These are phyloP conservation scores for Notarius lentiginosus DNA, from an alignment of 2,113 vertebrate species.

Conservation along the genomic window DNA sequence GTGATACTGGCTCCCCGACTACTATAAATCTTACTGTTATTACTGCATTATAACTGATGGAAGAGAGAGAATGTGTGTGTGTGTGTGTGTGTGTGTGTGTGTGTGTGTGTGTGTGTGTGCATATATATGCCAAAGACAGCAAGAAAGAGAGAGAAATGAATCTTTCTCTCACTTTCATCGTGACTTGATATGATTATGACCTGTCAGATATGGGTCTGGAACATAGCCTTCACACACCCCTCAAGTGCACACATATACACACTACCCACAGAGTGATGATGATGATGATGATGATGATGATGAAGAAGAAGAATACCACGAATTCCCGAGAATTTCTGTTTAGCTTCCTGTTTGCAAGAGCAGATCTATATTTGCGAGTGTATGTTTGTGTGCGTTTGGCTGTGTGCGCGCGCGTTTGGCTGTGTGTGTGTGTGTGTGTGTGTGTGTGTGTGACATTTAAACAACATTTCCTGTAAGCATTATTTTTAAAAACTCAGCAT, in stretches of 20 bases:
- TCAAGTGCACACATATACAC: constrained; percentile 23
- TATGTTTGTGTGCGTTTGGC: not conserved
- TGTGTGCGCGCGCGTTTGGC: too few relatives aligned
- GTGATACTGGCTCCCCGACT: constrained; percentile 12
- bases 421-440: constrained; percentile 2
- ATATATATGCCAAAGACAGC: not conserved
- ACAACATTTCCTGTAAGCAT: not conserved
- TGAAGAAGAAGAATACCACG: not conserved
- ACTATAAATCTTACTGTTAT: constrained; percentile 43
- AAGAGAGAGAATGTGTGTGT: not conserved
- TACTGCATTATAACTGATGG: constrained; percentile 20
- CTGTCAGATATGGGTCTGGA: constrained; percentile 27
- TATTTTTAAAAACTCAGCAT: not conserved
- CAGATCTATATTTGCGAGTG: not conserved
- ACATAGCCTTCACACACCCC: constrained; percentile 27
- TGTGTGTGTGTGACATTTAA: not conserved
- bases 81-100: not conserved
- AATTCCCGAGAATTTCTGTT: not conserved
- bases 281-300: constrained; percentile 34
- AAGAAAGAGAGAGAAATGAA: constrained; percentile 12
- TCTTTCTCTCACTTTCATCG: not conserved
- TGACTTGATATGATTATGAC: constrained; percentile 33
- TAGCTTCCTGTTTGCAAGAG: not conserved
- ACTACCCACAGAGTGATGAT: constrained; percentile 49
- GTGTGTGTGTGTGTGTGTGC: not conserved